These are phyloP conservation scores for Pogonomyrmex barbatus DNA, from an alignment of 1,140 invertebrate species.

Conservation along the genomic window DNA sequence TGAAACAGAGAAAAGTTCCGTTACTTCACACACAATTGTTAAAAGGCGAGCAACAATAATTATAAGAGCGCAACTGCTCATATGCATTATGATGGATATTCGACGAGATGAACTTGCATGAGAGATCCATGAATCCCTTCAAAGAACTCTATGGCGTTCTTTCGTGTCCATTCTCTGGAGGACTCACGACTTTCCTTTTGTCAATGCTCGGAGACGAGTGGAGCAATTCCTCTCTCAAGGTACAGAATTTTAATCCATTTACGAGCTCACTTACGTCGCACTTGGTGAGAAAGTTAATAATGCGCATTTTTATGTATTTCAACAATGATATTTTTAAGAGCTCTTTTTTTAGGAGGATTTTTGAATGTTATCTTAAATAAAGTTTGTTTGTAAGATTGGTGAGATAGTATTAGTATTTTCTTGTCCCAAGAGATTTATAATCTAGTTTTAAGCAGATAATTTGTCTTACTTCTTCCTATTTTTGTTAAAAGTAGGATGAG, in stretches of 20 bases:
- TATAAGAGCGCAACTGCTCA: background rate
- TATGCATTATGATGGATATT: background rate
- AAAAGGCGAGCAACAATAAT: slow-evolving; percentile 30
- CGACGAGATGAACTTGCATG: background rate
- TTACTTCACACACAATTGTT: background rate
- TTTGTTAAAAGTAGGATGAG: background rate
- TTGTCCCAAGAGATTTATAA: background rate
- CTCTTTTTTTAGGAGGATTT: background rate
- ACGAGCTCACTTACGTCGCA: background rate
- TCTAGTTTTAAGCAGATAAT: background rate
- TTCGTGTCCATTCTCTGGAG: slow-evolving; percentile 18
- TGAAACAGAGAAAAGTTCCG: background rate
- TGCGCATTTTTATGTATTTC: slow-evolving; percentile 15
- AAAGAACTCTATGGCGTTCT: slow-evolving; percentile 16
- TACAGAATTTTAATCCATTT: slow-evolving; percentile 37
- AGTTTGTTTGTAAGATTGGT: background rate
- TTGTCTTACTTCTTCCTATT: background rate
- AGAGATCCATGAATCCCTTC: background rate
- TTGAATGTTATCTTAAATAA: background rate
- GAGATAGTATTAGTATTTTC: background rate
- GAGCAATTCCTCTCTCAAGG: background rate
- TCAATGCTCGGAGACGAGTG: background rate
- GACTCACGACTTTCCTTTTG: slow-evolving; percentile 12
- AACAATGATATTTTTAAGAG: background rate
- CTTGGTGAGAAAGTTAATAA: slow-evolving; percentile 19